phyloP scores from a whole-genome alignment of 2,113 vertebrate genomes.

The Tyto alba region DNA sequence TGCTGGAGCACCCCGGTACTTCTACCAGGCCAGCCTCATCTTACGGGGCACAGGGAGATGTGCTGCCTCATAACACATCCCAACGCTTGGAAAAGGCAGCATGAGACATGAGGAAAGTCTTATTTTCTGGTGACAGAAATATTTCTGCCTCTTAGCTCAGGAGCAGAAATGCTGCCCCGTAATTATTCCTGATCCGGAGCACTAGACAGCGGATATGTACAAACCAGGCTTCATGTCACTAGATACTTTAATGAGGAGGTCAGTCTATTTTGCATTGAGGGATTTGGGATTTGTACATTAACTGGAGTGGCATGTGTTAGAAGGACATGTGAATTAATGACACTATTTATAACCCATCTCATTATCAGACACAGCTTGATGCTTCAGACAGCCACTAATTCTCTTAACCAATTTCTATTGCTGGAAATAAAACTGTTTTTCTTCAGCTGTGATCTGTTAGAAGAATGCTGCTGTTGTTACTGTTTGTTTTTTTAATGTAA shows the following conservation, averaged over 20 bases:
- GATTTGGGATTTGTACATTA: constrained; percentile 15
- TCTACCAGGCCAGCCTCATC: not conserved
- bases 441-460: constrained; percentile 22
- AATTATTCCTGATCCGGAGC: not conserved
- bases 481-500: not conserved
- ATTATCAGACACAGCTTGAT: constrained; percentile 72
- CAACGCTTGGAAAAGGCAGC: not conserved
- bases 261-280: not conserved
- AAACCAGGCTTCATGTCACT: not conserved
- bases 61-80: not conserved
- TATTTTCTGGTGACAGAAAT: not conserved
- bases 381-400: constrained; percentile 68
- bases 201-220: not conserved
- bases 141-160: not conserved
- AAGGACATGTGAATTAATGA: constrained; percentile 70
- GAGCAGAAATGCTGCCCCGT: not conserved
- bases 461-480: not conserved
- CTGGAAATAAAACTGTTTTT: constrained; percentile 47
- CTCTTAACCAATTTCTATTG: constrained; percentile 61
- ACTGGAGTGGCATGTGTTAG: constrained; percentile 57
- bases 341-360: constrained; percentile 74
- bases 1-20: not conserved
- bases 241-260: not conserved
- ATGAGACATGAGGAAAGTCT: not conserved
- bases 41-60: not conserved